Percentiles rank a stretch among this genome's conserved stretches.
Conservation (phyloP, 2,797 vertebrate species). For the Neosilurus mollespiculum region DNA sequence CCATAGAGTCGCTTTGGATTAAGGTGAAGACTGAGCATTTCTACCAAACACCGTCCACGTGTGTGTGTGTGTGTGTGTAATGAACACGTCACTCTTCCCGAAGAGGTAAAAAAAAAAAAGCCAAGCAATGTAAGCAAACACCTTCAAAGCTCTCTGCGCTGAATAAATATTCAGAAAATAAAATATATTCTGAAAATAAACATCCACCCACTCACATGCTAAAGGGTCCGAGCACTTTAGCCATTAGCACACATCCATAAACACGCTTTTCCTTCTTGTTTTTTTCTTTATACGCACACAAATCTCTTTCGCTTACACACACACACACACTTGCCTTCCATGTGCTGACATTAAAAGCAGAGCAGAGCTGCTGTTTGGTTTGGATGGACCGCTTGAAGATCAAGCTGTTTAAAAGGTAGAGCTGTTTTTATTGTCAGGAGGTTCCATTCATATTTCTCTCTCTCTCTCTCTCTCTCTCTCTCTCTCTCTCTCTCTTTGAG, state of each 20-base stretch:
- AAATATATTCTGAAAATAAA: conserved; percentile 67
- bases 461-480: not conserved
- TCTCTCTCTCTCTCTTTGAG: not conserved
- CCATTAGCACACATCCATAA: conserved; percentile 6
- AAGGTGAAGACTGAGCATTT: not conserved
- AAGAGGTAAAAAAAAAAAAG: not conserved
- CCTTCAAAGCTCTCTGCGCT: conserved; percentile 66
- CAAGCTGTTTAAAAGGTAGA: conserved; percentile 10
- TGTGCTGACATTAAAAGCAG: conserved; percentile 61
- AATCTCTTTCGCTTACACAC: conserved; percentile 25
- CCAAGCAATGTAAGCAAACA: conserved; percentile 64
- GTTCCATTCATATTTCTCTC: conserved; percentile 25
- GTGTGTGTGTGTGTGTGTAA: not conserved
- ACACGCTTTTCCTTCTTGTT: conserved; percentile 21
- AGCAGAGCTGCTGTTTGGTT: conserved; percentile 54
- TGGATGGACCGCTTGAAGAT: conserved; percentile 52
- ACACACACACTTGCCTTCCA: conserved; percentile 21
- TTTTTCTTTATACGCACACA: not conserved
- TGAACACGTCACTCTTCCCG: not conserved
- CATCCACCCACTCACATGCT: conserved; percentile 39
- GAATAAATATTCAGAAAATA: conserved; percentile 68
- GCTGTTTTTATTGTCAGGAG: not conserved
- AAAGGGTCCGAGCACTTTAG: not conserved
- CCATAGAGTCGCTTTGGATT: not conserved
- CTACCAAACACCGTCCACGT: not conserved